Percentiles rank a stretch among this genome's conserved stretches.
phyloP scores from a whole-genome alignment of 2,888 invertebrate genomes.

The Amitus sp. region DNA sequence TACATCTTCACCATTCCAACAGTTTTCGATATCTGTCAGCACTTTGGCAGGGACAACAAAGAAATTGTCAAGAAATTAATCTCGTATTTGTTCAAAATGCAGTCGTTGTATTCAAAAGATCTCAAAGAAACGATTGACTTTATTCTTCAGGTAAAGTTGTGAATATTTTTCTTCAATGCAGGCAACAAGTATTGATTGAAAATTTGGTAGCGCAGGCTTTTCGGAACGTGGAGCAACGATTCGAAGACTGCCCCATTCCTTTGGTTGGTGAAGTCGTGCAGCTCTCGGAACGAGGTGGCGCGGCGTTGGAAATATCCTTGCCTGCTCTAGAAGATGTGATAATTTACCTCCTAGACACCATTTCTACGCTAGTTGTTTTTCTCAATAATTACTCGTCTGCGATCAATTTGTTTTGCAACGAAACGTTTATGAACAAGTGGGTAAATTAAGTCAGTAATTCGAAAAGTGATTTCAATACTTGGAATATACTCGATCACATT shows the following conservation, averaged over 20 bases:
- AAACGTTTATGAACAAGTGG: conserved; percentile 68
- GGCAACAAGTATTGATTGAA: conserved; percentile 8
- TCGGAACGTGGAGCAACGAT: conserved; percentile 51
- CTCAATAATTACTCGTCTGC: conserved; percentile 74
- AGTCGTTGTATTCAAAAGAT: conserved; percentile 75
- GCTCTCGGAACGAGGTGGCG: conserved; percentile 45
- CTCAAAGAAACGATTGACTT: conserved; percentile 68
- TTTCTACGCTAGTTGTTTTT: conserved; percentile 75
- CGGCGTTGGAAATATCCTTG: conserved; percentile 60
- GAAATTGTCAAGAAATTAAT: conserved; percentile 73
- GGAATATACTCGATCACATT: not conserved
- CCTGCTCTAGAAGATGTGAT: conserved; percentile 73
- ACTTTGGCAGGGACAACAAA: conserved; percentile 77
- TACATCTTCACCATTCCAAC: conserved; percentile 86
- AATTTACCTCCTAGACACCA: conserved; percentile 76
- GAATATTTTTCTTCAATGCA: conserved; percentile 19
- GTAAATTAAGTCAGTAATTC: too few relatives aligned
- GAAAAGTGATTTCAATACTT: conserved; percentile 9
- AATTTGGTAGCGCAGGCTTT: conserved; percentile 58
- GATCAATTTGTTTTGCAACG: conserved; percentile 68
- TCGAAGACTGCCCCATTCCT: conserved; percentile 50
- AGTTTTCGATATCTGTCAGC: conserved; percentile 79
- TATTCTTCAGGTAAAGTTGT: conserved; percentile 67
- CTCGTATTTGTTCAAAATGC: conserved; percentile 73
- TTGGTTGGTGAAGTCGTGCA: conserved; percentile 48